These are phyloP conservation scores for Valencia hispanica DNA, from an alignment of 2,797 vertebrate species.

Conservation along the genomic window DNA sequence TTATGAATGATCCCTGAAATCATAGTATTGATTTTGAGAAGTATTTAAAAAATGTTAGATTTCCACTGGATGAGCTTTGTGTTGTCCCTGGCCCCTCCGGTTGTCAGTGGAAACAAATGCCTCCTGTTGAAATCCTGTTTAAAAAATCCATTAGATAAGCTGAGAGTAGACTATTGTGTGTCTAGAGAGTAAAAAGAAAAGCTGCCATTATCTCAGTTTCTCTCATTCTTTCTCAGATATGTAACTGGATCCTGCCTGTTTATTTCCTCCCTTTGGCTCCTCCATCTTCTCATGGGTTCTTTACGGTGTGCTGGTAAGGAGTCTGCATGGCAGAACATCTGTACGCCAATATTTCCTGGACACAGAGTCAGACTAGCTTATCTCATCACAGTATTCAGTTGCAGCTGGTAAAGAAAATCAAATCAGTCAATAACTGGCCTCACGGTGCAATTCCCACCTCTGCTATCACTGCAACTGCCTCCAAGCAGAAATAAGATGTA, in stretches of 20 bases:
- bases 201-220: not conserved
- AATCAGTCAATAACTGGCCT: not conserved
- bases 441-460: not conserved
- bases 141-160: not conserved
- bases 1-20: not conserved
- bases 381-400: conserved; percentile 16
- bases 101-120: not conserved
- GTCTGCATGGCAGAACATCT: conserved; percentile 34
- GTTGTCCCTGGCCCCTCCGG: not conserved
- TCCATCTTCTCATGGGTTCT: conserved; percentile 27
- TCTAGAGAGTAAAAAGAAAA: not conserved
- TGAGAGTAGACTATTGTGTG: not conserved
- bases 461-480: not conserved
- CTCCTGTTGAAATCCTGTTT: not conserved
- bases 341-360: conserved; percentile 6
- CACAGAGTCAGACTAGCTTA: conserved; percentile 24
- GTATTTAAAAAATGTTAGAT: not conserved
- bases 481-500: not conserved
- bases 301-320: conserved; percentile 42
- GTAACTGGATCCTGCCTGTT: conserved; percentile 4
- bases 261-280: not conserved
- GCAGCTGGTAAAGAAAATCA: not conserved
- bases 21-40: too few relatives aligned
- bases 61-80: not conserved
- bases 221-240: conserved; percentile 6